Evolutionary conservation across 1,140 invertebrate genomes (phyloP).

Genomic region (Zeugodacus cucurbitae): DNA sequence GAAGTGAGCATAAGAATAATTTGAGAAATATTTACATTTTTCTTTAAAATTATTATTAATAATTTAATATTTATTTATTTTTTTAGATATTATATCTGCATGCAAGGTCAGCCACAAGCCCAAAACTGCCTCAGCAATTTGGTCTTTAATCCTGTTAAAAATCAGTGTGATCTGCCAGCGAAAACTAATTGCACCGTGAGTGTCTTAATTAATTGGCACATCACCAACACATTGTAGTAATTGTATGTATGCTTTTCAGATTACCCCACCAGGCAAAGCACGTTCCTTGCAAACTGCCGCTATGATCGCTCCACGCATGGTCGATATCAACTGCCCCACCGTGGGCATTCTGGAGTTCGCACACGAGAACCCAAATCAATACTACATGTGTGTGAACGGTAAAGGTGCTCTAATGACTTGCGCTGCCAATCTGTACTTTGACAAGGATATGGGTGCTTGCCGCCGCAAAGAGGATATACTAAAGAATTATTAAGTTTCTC

Average conservation of each 20-base stretch:
- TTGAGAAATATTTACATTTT: background rate
- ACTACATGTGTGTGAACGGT: conserved; percentile 43
- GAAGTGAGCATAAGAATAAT: background rate
- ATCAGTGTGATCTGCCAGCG: conserved; percentile 14
- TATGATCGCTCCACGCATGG: background rate
- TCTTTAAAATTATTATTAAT: background rate
- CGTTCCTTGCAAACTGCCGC: background rate
- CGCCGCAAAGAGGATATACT: background rate
- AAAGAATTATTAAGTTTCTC: background rate
- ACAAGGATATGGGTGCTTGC: background rate
- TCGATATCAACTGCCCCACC: conserved; percentile 37
- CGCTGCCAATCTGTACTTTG: conserved; percentile 9
- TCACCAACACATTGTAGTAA: background rate
- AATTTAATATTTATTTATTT: background rate
- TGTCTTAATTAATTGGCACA: background rate
- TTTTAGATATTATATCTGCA: conserved; percentile 42
- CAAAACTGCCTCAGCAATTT: conserved; percentile 6
- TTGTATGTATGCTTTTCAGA: background rate
- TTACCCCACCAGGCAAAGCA: background rate
- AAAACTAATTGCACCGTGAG: conserved; percentile 40
- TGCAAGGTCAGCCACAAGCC: background rate
- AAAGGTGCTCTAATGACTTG: conserved; percentile 35
- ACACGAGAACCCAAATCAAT: background rate
- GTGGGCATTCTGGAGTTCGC: background rate
- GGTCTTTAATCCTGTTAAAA: conserved; percentile 29